Percentiles rank a stretch among this genome's conserved stretches.
Evolutionary conservation across 2,888 invertebrate genomes (phyloP).

Genomic region (Tortrix viridana): DNA sequence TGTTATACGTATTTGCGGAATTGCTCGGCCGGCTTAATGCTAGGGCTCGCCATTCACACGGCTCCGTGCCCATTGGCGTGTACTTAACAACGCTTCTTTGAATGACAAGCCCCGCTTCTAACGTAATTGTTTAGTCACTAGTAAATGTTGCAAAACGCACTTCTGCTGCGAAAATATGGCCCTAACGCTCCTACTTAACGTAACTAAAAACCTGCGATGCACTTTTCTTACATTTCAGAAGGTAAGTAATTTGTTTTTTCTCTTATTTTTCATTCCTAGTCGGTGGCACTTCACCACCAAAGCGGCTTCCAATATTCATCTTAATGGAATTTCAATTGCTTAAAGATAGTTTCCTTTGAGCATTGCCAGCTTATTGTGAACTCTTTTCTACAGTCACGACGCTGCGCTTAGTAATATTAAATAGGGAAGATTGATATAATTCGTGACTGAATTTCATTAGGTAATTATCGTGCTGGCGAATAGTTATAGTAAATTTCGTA

Average conservation of each 20-base stretch:
- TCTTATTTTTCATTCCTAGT: not conserved
- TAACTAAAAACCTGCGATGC: not conserved
- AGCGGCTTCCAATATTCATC: slow-evolving; percentile 72
- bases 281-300: slow-evolving; percentile 48
- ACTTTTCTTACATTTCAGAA: not conserved
- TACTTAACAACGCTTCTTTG: slow-evolving; percentile 67
- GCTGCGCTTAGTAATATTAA: slow-evolving; percentile 73
- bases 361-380: slow-evolving; percentile 60
- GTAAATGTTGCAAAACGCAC: slow-evolving; percentile 39
- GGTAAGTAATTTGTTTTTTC: not conserved
- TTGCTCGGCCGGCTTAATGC: slow-evolving; percentile 65
- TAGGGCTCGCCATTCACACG: slow-evolving; percentile 64
- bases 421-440: slow-evolving; percentile 43
- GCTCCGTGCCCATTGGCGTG: slow-evolving; percentile 57
- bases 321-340: slow-evolving; percentile 76
- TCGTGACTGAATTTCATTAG: slow-evolving; percentile 38
- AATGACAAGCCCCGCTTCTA: slow-evolving; percentile 69
- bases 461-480: not conserved
- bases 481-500: no score
- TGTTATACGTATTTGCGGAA: slow-evolving; percentile 70
- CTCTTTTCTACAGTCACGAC: slow-evolving; percentile 71
- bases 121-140: slow-evolving; percentile 64
- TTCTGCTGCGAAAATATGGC: slow-evolving; percentile 29
- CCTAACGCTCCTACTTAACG: no score
- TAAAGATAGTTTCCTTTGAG: slow-evolving; percentile 52